phyloP scores from a whole-genome alignment of 2,113 vertebrate genomes.

The Tylochromis polylepis region DNA sequence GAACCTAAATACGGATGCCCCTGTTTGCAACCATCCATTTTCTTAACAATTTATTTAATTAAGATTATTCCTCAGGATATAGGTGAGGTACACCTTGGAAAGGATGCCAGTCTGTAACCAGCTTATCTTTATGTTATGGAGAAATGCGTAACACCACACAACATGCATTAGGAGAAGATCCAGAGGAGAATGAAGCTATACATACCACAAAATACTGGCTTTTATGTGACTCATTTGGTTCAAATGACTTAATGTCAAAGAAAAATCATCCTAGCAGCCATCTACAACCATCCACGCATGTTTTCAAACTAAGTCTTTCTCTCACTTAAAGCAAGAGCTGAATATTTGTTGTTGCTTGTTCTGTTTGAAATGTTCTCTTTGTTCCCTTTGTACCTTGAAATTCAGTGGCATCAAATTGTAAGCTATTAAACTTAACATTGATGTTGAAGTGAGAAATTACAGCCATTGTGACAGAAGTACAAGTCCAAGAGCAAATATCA shows the following conservation, averaged over 20 bases:
- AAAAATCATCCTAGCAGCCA: not conserved
- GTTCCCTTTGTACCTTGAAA: not conserved
- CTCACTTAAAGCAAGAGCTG: not conserved
- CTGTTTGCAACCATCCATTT: not conserved
- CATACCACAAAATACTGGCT: not conserved
- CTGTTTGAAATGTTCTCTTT: not conserved
- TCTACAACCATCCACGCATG: not conserved
- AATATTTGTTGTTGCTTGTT: not conserved
- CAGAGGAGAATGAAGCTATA: not conserved
- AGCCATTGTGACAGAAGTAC: not conserved
- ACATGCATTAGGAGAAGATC: not conserved
- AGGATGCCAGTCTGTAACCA: not conserved
- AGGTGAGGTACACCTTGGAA: not conserved
- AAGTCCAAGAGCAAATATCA: not conserved
- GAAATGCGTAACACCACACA: accelerated
- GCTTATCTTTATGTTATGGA: not conserved
- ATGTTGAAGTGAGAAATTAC: not conserved
- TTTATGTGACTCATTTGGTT: not conserved
- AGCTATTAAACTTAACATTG: not conserved
- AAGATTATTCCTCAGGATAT: not conserved
- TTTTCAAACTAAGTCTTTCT: not conserved
- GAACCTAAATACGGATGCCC: not conserved
- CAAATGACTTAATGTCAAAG: not conserved
- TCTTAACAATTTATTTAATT: not conserved
- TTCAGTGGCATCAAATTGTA: not conserved